These are phyloP conservation scores for Capitulum mitella DNA, from an alignment of 2,888 invertebrate species.

Conservation along the genomic window DNA sequence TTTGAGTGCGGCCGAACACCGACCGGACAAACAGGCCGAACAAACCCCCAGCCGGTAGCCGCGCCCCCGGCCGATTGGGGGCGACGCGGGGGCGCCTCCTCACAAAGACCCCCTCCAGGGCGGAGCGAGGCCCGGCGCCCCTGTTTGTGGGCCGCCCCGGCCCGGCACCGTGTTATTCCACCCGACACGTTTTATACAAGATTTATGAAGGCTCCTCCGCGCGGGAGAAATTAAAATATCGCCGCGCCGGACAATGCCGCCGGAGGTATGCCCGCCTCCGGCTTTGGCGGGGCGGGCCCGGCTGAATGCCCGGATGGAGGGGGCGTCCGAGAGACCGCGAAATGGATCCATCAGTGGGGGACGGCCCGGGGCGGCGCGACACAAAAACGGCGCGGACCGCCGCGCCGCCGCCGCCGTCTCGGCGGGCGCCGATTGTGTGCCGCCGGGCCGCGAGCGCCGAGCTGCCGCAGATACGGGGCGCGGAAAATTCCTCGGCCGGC, in stretches of 20 bases:
- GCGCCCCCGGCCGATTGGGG: too few species aligned
- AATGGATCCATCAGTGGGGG: conserved; percentile 1
- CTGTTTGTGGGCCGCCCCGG: background rate
- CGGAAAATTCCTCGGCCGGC: background rate
- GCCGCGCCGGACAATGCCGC: background rate
- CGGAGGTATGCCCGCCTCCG: background rate
- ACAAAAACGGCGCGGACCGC: background rate
- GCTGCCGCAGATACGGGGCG: too few species aligned
- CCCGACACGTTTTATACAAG: conserved; percentile 1
- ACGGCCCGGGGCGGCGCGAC: background rate
- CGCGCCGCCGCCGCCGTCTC: too few species aligned
- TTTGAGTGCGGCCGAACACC: too few species aligned
- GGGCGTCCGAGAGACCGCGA: background rate
- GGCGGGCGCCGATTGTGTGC: background rate
- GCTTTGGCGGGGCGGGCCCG: background rate
- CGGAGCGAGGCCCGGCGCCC: background rate
- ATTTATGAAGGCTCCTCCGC: background rate
- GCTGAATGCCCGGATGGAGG: background rate
- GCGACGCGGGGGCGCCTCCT: background rate
- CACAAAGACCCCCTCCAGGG: background rate
- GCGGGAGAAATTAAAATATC: background rate
- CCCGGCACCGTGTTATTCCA: background rate
- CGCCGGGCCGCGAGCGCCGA: background rate
- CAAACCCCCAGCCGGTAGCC: too few species aligned
- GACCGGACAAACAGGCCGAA: too few species aligned